Percentiles rank a stretch among this genome's conserved stretches.
Conservation (phyloP, 2,113 vertebrate species). For the Paraplagusia blochii region DNA sequence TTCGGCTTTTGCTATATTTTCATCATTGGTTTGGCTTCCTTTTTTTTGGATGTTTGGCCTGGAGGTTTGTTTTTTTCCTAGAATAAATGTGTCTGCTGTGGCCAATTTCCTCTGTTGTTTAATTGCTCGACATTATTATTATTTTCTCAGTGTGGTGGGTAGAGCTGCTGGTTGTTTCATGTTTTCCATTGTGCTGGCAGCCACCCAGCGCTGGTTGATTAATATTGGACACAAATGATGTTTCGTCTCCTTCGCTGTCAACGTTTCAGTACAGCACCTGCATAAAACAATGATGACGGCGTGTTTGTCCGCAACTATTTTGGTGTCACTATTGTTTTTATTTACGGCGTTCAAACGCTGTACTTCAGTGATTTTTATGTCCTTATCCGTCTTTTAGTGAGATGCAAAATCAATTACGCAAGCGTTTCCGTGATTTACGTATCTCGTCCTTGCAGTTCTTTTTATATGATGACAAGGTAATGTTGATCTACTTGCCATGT, state of each 20-base stretch:
- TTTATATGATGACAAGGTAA: too few species aligned
- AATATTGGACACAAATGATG: neutral
- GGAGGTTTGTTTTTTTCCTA: neutral
- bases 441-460: too few species aligned
- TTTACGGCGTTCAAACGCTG: neutral
- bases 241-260: neutral
- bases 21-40: too few species aligned
- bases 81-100: neutral
- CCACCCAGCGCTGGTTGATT: neutral
- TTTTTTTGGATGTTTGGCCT: neutral
- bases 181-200: too few species aligned
- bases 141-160: neutral
- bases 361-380: too few species aligned
- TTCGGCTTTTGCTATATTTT: too few species aligned
- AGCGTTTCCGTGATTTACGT: too few species aligned
- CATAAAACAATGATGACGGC: neutral
- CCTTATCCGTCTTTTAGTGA: too few species aligned
- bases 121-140: neutral
- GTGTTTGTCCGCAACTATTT: neutral
- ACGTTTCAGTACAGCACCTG: neutral
- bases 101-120: neutral
- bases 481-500: too few species aligned
- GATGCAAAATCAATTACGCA: too few species aligned
- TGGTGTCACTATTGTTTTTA: neutral
- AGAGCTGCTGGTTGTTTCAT: too few species aligned